Evolutionary conservation across 1,140 invertebrate species (phyloP).

Genomic region (Uloborus diversus): DNA sequence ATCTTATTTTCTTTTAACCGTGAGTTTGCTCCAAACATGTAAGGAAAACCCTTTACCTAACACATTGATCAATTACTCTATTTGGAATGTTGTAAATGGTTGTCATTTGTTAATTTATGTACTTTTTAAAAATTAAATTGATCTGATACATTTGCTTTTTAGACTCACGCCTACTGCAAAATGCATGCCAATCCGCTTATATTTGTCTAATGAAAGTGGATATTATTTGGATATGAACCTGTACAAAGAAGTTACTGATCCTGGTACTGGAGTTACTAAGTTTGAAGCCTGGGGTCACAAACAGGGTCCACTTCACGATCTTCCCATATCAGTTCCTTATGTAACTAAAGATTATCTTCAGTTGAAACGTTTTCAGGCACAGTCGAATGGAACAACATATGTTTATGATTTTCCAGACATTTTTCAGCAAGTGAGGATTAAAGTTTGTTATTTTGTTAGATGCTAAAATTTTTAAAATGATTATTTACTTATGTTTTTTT

Average conservation of each 20-base stretch:
- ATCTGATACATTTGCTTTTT: no score
- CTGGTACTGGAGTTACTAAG: slow-evolving; percentile 84
- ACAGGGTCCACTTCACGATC: slow-evolving; percentile 90
- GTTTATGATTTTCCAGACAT: slow-evolving; percentile 98
- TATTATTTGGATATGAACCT: slow-evolving; percentile 94
- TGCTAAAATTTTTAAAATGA: neutral
- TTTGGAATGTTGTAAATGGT: no score
- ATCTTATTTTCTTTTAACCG: no score
- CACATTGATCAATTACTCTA: no score
- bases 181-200: slow-evolving; percentile 87
- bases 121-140: no score
- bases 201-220: slow-evolving; percentile 94
- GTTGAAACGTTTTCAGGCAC: slow-evolving; percentile 96
- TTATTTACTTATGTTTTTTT: neutral
- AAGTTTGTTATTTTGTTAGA: no score
- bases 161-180: slow-evolving; percentile 75
- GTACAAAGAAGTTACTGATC: slow-evolving; percentile 91
- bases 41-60: no score
- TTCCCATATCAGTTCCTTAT: slow-evolving; percentile 94
- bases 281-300: slow-evolving; percentile 82
- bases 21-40: no score
- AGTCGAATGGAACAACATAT: slow-evolving; percentile 95
- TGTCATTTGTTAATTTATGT: no score
- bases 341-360: slow-evolving; percentile 98
- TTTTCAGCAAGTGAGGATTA: slow-evolving; percentile 85